Evolutionary conservation across 92 coral and sea anemone species (phyloP).

Genomic region (Ricordea florida): DNA sequence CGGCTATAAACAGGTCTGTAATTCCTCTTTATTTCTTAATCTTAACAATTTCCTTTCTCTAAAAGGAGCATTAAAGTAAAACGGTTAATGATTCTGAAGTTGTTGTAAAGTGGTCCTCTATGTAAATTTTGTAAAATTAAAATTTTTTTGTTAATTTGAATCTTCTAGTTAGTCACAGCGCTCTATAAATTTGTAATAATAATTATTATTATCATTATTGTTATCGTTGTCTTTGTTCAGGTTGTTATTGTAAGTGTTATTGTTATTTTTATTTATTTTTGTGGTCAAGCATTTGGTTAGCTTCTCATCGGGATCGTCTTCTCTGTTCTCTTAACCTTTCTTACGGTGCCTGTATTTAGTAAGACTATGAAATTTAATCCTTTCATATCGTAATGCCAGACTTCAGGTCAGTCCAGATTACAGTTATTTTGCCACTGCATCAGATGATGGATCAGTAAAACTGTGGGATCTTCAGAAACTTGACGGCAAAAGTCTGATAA

Average conservation of each 20-base stretch:
- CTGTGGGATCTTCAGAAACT: slow-evolving; percentile 95
- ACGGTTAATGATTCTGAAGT: no score
- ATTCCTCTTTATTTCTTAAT: neutral
- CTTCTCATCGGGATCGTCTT: neutral
- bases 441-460: slow-evolving; percentile 97
- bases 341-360: neutral
- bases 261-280: no score
- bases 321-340: neutral
- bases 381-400: slow-evolving; percentile 14
- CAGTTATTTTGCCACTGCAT: slow-evolving; percentile 87
- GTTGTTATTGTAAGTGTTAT: no score
- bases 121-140: no score
- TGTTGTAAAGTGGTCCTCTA: no score
- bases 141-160: neutral
- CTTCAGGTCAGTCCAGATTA: slow-evolving; percentile 84
- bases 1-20: slow-evolving; percentile 84
- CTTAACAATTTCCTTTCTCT: neutral
- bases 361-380: neutral
- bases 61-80: neutral
- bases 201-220: neutral
- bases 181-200: neutral
- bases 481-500: slow-evolving; percentile 89
- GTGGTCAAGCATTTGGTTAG: no score
- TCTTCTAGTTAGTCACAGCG: no score
- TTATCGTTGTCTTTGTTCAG: neutral